Base-by-base conservation (phyloP, 30 jellyfish, hydroid and myxozoan species). In the Euphysa ruthae region DNA sequence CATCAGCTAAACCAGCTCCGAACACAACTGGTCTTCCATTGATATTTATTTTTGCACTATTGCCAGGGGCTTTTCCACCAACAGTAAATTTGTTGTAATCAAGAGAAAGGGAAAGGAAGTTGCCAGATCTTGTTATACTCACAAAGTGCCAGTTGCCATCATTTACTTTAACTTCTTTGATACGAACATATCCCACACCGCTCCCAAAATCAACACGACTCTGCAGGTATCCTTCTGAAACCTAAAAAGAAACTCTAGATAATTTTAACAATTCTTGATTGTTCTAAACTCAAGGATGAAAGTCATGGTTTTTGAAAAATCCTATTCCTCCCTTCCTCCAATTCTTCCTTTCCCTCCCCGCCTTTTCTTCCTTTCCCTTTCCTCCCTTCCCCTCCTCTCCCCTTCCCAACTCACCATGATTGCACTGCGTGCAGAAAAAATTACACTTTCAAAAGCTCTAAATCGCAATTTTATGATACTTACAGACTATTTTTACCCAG, bases 121-220 rank as follows among this genome's bases (percentile, higher is more conserved):
- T 90, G 50, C 93, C 95, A 34, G 52, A 49, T 23, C 98, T 83
- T 34, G 49, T 58, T 5, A 90, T 92, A 22, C 63, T 51, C 10
- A 82, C 92, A 7, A 35, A 30, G 58, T 90, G 98, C 98, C 98
- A 90, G 35, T 77, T 51, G 3, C 98, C 98, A 32, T 90, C 98
- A 35, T 79, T 71, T 24, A 90, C 93, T 44, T 81, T 84, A 1
- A 71, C 55, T 42, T 89, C 93, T 16, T 75, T 81, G 32, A 74
- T 82, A 12, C 57, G 44, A 0, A 75, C 69, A 1, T 61, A 38
- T 7, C 93, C 98, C 14, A 60, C 85, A 0, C 98, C 98, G 30
- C 95, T 81, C 2, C 98, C 98, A 72, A 79, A 80, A 51, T 90
- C 98, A 43, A 90, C 81, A 56, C 83, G 70, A 22, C 64, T 76